Evolutionary conservation across 2,797 vertebrate species (phyloP), one percentile per base, ranked within the genome.

Genomic region (Mormyrops attenuatus): DNA sequence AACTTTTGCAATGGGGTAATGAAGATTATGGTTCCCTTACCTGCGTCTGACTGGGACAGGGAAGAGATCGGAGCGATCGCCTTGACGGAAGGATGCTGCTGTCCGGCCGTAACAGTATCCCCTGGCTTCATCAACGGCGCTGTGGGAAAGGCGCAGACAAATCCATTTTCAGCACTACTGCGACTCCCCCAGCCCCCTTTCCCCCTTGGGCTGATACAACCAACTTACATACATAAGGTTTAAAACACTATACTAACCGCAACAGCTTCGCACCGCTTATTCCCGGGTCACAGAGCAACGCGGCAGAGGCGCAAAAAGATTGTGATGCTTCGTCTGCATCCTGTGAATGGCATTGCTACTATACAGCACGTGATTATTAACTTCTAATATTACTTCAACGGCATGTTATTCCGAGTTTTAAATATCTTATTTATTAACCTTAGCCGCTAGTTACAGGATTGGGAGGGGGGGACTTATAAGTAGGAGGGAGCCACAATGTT

Each of bases 81-180:
- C 52, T 82, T 34, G 85, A 69, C 34, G 88, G 88, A 88, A 15
- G 80, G 89, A 88, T 88, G 90, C 90, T 88, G 80, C 73, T 88
- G 89, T 89, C 85, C 84, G 57, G 88, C 63, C 69, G 87, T 49
- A 88, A 20, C 77, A 85, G 87, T 52, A 57, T 52, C 49, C 26
- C 60, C 77, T 17, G 73, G 41, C 57, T 73, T 63, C 80, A 77
- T 86, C 84, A 69, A 52, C 38, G 47, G 41, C 34, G 69, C 86
- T 22, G 30, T 88, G 69, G 69, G 53, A 80, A 90, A 89, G 84
- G 89, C 89, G 85, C 89, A 53, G 89, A 88, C 52, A 88, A 57
- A 88, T 90, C 89, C 89, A 80, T 90, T 77, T 60, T 60, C 89
- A 90, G 85, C 66, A 80, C 66, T 84, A 73, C 66, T 73, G 66